A percentile compares a stretch with the other conserved stretches of the same genome.
Conservation (phyloP, 1,140 invertebrate genomes). For the Pararge aegeria region DNA sequence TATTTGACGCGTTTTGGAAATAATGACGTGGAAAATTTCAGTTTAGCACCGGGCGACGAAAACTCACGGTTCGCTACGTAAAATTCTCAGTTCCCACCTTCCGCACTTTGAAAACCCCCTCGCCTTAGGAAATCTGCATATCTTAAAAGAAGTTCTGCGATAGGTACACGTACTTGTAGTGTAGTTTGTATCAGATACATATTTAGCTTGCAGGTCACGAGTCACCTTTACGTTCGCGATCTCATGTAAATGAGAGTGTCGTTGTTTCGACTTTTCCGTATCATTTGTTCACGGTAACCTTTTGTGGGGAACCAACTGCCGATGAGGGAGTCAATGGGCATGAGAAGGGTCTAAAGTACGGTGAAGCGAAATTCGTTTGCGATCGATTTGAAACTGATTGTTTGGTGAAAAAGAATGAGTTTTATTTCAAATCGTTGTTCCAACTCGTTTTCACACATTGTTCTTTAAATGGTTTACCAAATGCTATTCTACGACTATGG, state of each 20-base stretch:
- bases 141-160: background rate
- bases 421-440: too few relatives aligned
- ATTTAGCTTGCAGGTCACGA: slow-evolving; percentile 34
- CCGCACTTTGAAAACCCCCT: too few relatives aligned
- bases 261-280: slow-evolving; percentile 19
- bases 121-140: too few relatives aligned
- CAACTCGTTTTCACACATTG: too few relatives aligned
- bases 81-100: too few relatives aligned
- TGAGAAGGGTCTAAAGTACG: background rate
- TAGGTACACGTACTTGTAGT: background rate
- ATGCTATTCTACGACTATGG: too few relatives aligned
- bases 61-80: too few relatives aligned
- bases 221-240: slow-evolving; percentile 33
- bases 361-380: background rate
- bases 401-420: background rate
- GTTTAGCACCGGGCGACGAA: too few relatives aligned
- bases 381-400: background rate
- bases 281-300: slow-evolving; percentile 18
- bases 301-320: background rate
- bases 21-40: too few relatives aligned
- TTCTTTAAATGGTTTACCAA: too few relatives aligned
- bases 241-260: slow-evolving; percentile 40
- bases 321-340: background rate
- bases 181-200: slow-evolving; percentile 34
- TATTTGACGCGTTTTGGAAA: too few relatives aligned